These are phyloP conservation scores for Catharus bicknelli DNA, from an alignment of 2,113 vertebrate genomes.

Conservation along the genomic window DNA sequence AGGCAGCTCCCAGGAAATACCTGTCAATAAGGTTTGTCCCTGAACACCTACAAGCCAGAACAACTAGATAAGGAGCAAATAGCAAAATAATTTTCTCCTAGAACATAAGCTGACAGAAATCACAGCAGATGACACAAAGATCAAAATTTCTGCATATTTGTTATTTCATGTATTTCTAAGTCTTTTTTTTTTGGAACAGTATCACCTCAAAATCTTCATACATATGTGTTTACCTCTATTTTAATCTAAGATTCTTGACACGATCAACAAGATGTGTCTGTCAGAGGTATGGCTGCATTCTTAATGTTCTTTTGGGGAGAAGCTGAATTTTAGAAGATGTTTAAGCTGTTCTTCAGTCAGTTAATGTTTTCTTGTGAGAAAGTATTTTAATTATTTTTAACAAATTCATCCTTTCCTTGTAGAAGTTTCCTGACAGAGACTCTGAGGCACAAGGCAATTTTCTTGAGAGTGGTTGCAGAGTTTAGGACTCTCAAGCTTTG, in stretches of 20 bases:
- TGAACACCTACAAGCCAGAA: neutral
- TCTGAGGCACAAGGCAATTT: neutral
- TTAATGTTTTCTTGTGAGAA: neutral
- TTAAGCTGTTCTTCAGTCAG: neutral
- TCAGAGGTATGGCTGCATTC: neutral
- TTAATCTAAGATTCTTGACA: neutral
- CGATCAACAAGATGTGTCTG: neutral
- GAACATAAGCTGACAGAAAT: neutral
- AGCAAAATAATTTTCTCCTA: neutral
- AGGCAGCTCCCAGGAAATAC: neutral
- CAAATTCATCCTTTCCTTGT: neutral
- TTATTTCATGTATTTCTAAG: neutral
- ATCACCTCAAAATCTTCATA: neutral
- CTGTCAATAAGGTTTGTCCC: neutral
- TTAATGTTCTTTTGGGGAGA: neutral
- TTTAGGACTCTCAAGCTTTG: neutral
- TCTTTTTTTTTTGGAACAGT: neutral
- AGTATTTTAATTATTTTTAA: neutral
- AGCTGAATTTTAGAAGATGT: neutral
- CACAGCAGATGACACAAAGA: neutral
- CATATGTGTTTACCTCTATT: neutral
- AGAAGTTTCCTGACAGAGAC: neutral
- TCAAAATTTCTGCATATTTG: neutral
- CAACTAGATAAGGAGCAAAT: neutral
- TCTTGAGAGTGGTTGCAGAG: neutral